Evolutionary conservation across 1,140 invertebrate species (phyloP), one percentile per base, ranked within the genome.

Genomic region (Scaptomyza pallida): DNA sequence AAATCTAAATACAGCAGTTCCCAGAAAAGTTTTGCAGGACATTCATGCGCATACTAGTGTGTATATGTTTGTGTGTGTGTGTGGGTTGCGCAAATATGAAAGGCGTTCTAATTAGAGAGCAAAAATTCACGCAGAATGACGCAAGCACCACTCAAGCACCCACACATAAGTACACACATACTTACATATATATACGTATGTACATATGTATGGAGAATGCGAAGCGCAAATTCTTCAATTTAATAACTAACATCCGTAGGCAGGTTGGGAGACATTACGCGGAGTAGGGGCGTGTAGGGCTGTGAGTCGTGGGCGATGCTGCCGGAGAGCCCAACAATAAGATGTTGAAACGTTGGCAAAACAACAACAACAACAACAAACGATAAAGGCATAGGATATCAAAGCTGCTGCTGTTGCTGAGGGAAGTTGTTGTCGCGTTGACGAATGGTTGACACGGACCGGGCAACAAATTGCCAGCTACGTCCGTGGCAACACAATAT

Each of bases 61-160:
- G n/a, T n/a, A 40, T 41, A 16, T 41, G 4, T 5, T 1, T 17
- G 35, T 41, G 56, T 60, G 52, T 59, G 12, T 21, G 13, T 54
- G 6, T 54, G 1, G 26, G 9, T 68, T 72, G 47, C 43, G 57
- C 65, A 69, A 69, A 70, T 59, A 79, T 67, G 63, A 85, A 78
- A 85, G 76, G 81, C 81, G 81, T 86, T 85, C 81, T 85, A 85
- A 85, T 85, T 85, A 85, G 81, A 85, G 82, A 77, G 81, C 69
- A 86, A 81, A 85, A 85, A 81, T 75, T 77, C 65, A 86, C 69
- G 76, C 80, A 80, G 80, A 80, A 77, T 70, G 60, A 74, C 48
- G 60, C 73, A 68, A 70, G 61, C 62, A 71, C 48, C 68, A 79
- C 80, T 82, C 69, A 62, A 47, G 35, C 5, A 64, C 37, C 60